A percentile compares a stretch with the other conserved stretches of the same genome.
These are phyloP conservation scores for Trissolcus brochymenae DNA, from an alignment of 2,888 invertebrate species.

Conservation along the genomic window DNA sequence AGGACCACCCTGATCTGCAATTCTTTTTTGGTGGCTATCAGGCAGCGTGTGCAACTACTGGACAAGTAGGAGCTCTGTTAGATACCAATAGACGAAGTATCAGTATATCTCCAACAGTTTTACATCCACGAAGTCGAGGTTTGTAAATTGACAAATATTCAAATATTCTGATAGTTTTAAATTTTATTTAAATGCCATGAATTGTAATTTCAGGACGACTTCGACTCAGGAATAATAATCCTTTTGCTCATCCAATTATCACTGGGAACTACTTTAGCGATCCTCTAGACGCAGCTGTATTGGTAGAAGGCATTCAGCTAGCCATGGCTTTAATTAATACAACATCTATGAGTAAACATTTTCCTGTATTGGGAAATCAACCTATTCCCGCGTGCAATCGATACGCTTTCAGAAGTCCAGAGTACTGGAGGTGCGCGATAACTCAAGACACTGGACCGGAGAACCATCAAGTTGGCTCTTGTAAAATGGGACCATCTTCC, in stretches of 20 bases:
- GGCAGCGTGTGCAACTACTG: constrained; percentile 79
- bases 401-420: constrained; percentile 79
- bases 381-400: constrained; percentile 66
- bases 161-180: not conserved
- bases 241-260: constrained; percentile 84
- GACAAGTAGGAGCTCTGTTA: constrained; percentile 75
- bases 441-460: constrained; percentile 85
- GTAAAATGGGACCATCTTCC: constrained; percentile 86
- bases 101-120: constrained; percentile 79
- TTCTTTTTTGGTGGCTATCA: constrained; percentile 83
- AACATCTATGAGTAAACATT: constrained; percentile 74
- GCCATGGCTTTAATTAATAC: constrained; percentile 80
- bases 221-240: constrained; percentile 81
- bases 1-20: constrained; percentile 81
- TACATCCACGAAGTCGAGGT: constrained; percentile 84
- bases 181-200: not conserved
- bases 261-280: constrained; percentile 86
- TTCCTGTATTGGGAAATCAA: constrained; percentile 64
- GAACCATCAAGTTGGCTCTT: constrained; percentile 89
- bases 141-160: not conserved
- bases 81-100: constrained; percentile 69
- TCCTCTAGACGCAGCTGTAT: constrained; percentile 81
- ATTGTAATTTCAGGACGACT: constrained; percentile 62
- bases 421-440: constrained; percentile 87
- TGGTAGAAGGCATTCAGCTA: constrained; percentile 81